Evolutionary conservation across 2,797 vertebrate genomes (phyloP).

Genomic region (Nyctibius grandis): DNA sequence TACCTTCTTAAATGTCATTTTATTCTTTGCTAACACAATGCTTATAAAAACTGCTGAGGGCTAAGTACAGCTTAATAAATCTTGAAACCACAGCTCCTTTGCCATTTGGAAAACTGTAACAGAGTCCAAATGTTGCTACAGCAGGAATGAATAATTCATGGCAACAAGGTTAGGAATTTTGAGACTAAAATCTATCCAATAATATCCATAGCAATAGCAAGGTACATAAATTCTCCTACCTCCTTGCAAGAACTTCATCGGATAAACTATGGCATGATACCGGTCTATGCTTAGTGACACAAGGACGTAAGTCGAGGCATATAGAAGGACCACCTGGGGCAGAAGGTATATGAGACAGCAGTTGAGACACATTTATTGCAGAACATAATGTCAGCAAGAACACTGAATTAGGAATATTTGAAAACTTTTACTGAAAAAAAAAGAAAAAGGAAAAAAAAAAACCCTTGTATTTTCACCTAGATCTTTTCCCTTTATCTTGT

Average conservation of each 20-base stretch:
- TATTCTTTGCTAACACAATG: conserved; percentile 13
- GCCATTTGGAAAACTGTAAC: not conserved
- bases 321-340: conserved; percentile 76
- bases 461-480: not conserved
- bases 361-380: not conserved
- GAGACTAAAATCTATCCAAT: not conserved
- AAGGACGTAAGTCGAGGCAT: conserved; percentile 77
- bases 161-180: not conserved
- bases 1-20: conserved; percentile 4
- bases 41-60: not conserved
- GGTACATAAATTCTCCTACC: conserved; percentile 59
- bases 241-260: conserved; percentile 81
- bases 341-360: not conserved
- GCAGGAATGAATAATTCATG: conserved; percentile 24
- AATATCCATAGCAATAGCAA: not conserved
- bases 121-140: not conserved
- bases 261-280: conserved; percentile 78
- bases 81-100: not conserved
- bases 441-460: accelerated
- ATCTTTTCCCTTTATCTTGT: not conserved
- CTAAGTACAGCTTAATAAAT: conserved; percentile 2
- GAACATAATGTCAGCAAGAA: not conserved
- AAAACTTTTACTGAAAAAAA: not conserved
- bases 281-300: conserved; percentile 79
- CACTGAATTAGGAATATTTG: not conserved